Conservation (phyloP, 2,113 vertebrate genomes). For the Ictalurus punctatus region DNA sequence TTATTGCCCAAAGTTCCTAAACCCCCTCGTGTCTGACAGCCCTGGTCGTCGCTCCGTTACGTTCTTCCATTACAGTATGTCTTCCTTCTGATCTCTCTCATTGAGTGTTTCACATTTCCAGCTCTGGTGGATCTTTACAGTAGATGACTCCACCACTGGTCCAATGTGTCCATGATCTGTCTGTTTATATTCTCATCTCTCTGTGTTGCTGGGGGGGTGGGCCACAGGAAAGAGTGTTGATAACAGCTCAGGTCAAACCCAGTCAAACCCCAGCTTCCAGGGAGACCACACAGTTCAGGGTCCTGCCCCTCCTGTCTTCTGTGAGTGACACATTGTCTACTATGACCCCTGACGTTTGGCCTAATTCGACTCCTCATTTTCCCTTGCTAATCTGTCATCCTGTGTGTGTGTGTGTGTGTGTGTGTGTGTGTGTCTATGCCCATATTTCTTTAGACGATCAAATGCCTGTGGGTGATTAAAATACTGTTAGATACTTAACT, state of each 20-base stretch:
- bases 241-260: conserved; percentile 67
- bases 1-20: not conserved
- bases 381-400: conserved; percentile 17
- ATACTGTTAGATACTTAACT: not conserved
- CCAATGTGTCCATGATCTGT: not conserved
- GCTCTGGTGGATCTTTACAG: not conserved
- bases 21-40: not conserved
- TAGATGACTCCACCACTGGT: not conserved
- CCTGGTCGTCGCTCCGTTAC: not conserved
- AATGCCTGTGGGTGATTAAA: not conserved
- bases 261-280: conserved; percentile 70
- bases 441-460: not conserved
- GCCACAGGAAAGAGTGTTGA: conserved; percentile 71
- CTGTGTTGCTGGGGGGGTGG: conserved; percentile 30
- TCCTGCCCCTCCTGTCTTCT: conserved; percentile 65
- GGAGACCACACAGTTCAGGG: conserved; percentile 59
- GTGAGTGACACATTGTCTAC: conserved; percentile 67
- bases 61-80: not conserved
- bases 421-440: not conserved
- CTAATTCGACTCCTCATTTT: conserved; percentile 4
- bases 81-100: not conserved
- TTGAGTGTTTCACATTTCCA: conserved; percentile 7
- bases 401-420: not conserved
- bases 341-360: conserved; percentile 30
- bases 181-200: conserved; percentile 32